Conservation (phyloP, 2,797 vertebrate genomes). For the Enteromius unitaeniatus region DNA sequence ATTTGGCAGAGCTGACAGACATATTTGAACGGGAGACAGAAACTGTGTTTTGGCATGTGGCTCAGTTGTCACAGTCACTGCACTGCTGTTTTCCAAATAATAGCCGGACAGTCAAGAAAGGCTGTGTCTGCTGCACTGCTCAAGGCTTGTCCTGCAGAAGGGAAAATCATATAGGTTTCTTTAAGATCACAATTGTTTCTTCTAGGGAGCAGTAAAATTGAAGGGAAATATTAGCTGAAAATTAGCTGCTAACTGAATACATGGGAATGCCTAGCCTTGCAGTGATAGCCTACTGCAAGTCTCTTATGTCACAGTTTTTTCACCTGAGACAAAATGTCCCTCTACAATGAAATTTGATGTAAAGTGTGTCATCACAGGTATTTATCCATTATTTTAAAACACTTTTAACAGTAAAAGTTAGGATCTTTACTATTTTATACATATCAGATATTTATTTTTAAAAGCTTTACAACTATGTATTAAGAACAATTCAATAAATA, state of each 20-base stretch:
- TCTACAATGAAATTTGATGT: neutral
- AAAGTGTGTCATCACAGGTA: neutral
- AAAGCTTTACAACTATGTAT: neutral
- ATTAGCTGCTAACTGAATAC: neutral
- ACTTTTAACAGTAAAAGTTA: neutral
- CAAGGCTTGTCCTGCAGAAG: neutral
- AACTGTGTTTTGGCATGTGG: slow-evolving; percentile 47
- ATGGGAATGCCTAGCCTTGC: too few relatives aligned
- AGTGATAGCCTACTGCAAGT: neutral
- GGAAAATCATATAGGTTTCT: neutral
- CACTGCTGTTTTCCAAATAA: slow-evolving; percentile 47
- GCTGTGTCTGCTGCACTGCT: slow-evolving; percentile 22
- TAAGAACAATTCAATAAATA: too few relatives aligned
- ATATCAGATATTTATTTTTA: neutral
- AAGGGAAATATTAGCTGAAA: neutral
- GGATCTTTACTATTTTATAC: neutral
- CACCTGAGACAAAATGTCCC: neutral
- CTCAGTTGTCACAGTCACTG: slow-evolving; percentile 36
- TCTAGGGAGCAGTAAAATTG: neutral
- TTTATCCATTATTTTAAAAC: neutral
- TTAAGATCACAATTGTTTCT: neutral
- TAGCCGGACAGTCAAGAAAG: slow-evolving; percentile 37
- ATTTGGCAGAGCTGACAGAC: slow-evolving; percentile 50
- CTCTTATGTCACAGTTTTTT: neutral
- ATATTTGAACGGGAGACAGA: slow-evolving; percentile 52